Conservation (phyloP, 2,797 vertebrate genomes). For the Phaenicophaeus curvirostris region DNA sequence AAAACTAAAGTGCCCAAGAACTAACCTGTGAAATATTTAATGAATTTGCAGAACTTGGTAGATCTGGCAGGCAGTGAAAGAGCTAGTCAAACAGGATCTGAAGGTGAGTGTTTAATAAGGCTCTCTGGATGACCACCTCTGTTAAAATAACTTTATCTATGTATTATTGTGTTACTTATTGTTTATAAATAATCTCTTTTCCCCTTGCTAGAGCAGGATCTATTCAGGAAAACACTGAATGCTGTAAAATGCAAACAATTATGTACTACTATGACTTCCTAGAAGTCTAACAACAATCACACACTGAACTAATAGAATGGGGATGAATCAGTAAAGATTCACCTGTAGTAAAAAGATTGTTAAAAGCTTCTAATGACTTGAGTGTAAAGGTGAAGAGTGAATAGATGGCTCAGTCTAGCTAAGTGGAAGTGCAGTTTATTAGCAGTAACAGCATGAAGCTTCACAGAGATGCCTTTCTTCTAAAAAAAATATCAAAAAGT, state of each 20-base stretch:
- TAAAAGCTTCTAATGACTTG: neutral
- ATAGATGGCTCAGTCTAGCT: neutral
- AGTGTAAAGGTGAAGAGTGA: neutral
- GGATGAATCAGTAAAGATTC: neutral
- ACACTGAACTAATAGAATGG: neutral
- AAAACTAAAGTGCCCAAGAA: neutral
- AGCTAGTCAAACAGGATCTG: conserved; percentile 94
- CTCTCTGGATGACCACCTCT: neutral
- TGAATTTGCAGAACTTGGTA: conserved; percentile 88
- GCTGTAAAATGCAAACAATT: neutral
- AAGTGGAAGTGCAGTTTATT: neutral
- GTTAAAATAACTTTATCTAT: neutral
- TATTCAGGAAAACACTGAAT: neutral
- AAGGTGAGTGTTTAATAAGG: conserved; percentile 80
- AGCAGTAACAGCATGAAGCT: neutral
- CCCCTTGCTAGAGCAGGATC: neutral
- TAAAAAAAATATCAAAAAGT: neutral
- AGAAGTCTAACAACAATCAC: neutral
- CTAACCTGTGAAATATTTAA: conserved; percentile 5
- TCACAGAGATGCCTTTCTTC: neutral
- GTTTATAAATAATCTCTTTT: neutral
- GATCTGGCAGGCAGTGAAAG: conserved; percentile 95
- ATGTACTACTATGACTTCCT: neutral
- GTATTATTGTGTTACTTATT: neutral
- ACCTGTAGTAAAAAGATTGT: neutral